Conservation (phyloP, 1,140 invertebrate species). For the Cydia fagiglandana region DNA sequence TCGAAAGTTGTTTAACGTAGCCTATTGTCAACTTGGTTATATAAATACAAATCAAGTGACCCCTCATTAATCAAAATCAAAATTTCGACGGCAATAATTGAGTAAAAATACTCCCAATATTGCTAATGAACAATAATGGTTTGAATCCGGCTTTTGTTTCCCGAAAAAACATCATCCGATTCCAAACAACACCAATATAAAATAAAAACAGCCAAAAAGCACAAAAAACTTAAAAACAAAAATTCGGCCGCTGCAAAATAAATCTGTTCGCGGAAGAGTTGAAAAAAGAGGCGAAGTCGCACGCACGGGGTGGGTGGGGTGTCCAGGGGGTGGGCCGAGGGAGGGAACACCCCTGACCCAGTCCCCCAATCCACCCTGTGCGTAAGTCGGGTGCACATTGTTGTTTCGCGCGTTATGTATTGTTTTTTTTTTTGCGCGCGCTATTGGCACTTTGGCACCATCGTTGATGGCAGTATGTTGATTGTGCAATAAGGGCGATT, state of each 20-base stretch:
- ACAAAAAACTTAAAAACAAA: slow-evolving; percentile 12
- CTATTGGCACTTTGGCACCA: background rate
- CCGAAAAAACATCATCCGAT: background rate
- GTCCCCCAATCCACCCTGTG: slow-evolving; percentile 13
- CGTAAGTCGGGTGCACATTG: slow-evolving; percentile 22
- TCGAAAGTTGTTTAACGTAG: too few species aligned
- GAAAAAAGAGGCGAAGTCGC: slow-evolving; percentile 11
- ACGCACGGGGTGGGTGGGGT: slow-evolving; percentile 27
- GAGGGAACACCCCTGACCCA: slow-evolving; percentile 7
- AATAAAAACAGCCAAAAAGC: background rate
- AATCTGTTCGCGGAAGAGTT: slow-evolving; percentile 15
- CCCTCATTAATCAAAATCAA: too few species aligned
- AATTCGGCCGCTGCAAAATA: slow-evolving; percentile 1
- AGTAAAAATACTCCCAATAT: background rate
- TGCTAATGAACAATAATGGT: background rate
- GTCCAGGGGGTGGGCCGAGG: background rate
- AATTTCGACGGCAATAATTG: too few species aligned
- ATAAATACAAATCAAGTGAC: too few species aligned
- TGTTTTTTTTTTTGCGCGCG: background rate
- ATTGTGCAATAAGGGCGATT: too few species aligned
- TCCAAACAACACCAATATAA: slow-evolving; percentile 1
- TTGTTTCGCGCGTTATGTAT: slow-evolving; percentile 6
- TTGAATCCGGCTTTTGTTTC: background rate
- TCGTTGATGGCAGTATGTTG: background rate
- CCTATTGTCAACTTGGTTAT: too few species aligned